phyloP scores from a whole-genome alignment of 2,797 vertebrate genomes.

The Trachops cirrhosus region DNA sequence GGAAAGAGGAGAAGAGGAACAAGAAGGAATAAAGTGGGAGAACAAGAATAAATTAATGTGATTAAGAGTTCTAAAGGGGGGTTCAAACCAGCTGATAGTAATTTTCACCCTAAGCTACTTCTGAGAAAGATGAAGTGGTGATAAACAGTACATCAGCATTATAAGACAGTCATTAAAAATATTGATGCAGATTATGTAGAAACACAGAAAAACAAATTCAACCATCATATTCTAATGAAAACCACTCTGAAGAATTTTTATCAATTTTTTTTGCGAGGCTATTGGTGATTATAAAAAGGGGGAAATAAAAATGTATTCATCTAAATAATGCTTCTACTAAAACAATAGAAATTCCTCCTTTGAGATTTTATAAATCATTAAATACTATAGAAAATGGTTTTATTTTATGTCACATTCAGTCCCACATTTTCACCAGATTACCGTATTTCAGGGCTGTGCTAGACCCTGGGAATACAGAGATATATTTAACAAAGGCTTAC shows the following conservation, averaged over 20 bases:
- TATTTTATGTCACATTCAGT: neutral
- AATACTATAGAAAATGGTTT: neutral
- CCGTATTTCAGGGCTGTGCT: neutral
- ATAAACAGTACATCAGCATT: neutral
- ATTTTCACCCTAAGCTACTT: neutral
- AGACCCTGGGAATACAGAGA: neutral
- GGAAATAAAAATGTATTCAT: neutral
- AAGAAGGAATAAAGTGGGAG: neutral
- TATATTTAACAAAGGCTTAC: neutral
- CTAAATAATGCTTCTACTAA: neutral
- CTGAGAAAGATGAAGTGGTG: neutral
- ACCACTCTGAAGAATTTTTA: neutral
- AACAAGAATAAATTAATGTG: neutral
- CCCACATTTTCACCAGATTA: neutral
- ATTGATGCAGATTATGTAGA: neutral
- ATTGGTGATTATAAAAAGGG: neutral
- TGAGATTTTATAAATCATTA: neutral
- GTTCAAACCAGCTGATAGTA: neutral
- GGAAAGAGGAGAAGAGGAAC: too few relatives aligned
- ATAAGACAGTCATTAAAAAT: neutral
- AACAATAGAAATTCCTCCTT: neutral
- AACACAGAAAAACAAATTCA: constrained; percentile 5
- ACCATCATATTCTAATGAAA: neutral
- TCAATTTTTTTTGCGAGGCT: neutral
- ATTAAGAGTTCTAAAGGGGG: neutral